Conservation (phyloP, 2,113 vertebrate species). For the Rhegmatorhina hoffmannsi region DNA sequence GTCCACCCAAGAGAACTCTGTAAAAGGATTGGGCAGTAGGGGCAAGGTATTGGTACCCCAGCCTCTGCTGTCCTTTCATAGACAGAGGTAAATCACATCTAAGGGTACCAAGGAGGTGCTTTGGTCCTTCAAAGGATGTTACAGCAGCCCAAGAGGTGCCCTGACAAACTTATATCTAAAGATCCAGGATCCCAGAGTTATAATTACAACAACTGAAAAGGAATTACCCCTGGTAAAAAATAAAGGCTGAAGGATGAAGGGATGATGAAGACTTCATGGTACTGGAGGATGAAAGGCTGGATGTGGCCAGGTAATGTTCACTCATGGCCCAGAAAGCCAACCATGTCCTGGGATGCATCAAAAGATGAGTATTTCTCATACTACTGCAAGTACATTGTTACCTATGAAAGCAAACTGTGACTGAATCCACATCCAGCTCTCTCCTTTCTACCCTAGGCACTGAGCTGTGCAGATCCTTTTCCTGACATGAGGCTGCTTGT, state of each 20-base stretch:
- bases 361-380: neutral
- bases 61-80: neutral
- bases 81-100: neutral
- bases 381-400: fast-evolving
- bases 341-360: neutral
- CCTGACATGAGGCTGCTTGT: neutral
- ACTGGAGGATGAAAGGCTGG: neutral
- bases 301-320: neutral
- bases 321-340: neutral
- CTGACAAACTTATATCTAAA: neutral
- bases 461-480: neutral
- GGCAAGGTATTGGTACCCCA: neutral
- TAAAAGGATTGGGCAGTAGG: neutral
- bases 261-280: neutral
- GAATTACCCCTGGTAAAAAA: neutral
- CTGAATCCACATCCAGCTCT: neutral
- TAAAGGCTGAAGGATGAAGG: neutral
- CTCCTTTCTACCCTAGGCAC: neutral
- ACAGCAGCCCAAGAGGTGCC: neutral
- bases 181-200: neutral
- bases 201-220: neutral
- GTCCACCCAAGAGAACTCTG: neutral
- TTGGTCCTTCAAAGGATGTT: neutral
- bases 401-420: neutral
- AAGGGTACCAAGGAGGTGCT: neutral